Conservation (phyloP, 2,888 invertebrate species). For the Germaria angustata region DNA sequence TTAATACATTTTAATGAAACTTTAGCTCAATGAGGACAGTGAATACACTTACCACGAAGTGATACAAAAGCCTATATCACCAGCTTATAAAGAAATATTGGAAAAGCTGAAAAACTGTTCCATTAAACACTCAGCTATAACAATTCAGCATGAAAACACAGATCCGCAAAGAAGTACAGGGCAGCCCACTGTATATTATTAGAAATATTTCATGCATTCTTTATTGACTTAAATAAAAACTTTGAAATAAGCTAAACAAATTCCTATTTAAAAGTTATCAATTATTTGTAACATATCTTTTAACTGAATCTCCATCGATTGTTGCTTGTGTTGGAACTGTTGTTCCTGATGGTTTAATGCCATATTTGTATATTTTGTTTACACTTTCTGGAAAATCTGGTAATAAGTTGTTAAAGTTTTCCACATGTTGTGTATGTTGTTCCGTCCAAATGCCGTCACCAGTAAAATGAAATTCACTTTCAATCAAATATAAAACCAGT, state of each 20-base stretch:
- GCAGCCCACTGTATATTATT: conserved; percentile 21
- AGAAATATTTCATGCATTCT: background rate
- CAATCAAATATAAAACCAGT: conserved; percentile 86
- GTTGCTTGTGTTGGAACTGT: background rate
- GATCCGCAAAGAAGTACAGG: background rate
- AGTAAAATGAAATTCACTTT: conserved; percentile 86
- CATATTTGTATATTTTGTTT: conserved; percentile 77
- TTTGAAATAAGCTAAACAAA: background rate
- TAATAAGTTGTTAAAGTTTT: conserved; percentile 78
- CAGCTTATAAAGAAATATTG: conserved; percentile 86
- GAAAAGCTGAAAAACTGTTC: conserved; percentile 81
- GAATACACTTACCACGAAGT: conserved; percentile 86
- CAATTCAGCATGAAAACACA: conserved; percentile 71
- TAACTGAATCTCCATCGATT: background rate
- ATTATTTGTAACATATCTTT: conserved; percentile 40
- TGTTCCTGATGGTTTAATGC: conserved; percentile 70
- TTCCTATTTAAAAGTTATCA: background rate
- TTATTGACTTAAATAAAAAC: background rate
- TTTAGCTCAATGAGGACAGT: conserved; percentile 82
- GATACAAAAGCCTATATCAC: conserved; percentile 87
- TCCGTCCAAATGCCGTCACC: conserved; percentile 87
- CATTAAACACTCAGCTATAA: conserved; percentile 77
- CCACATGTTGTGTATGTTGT: conserved; percentile 76
- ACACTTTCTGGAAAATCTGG: conserved; percentile 78
- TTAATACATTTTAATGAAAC: background rate